These are phyloP conservation scores for Nasonovia ribisnigri DNA, from an alignment of 2,888 invertebrate species.

Conservation along the genomic window DNA sequence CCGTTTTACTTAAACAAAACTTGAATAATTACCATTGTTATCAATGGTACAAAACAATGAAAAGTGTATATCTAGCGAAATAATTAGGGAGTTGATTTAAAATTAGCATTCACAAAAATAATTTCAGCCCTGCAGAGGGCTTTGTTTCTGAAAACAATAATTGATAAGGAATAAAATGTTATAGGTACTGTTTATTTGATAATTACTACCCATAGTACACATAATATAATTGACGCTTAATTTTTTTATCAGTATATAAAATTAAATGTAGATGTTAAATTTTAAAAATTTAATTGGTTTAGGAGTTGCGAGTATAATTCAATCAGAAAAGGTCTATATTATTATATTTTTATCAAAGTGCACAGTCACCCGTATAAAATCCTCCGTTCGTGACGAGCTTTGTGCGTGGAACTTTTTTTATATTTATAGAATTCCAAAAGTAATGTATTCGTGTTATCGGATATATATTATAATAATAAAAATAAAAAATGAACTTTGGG, in stretches of 20 bases:
- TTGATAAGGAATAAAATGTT: background rate
- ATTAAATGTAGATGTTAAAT: background rate
- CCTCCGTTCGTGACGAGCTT: conserved; percentile 43
- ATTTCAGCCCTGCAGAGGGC: too few species aligned
- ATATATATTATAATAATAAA: conserved; percentile 16
- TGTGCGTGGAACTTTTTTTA: conserved; percentile 28
- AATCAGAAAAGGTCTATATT: conserved; percentile 9
- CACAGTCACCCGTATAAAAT: conserved; percentile 40
- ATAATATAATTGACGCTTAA: background rate
- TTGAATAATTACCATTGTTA: too few species aligned
- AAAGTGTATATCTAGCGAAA: too few species aligned
- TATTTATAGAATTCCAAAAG: conserved; percentile 19
- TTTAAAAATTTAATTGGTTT: conserved; percentile 15
- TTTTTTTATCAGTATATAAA: background rate
- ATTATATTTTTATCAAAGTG: conserved; percentile 43
- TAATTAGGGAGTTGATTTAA: too few species aligned
- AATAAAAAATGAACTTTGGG: conserved; percentile 36
- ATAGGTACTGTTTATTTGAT: background rate
- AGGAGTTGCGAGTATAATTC: background rate
- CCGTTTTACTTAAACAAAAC: too few species aligned
- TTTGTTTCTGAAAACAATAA: background rate
- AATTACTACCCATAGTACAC: background rate
- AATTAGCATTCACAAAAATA: too few species aligned
- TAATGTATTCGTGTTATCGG: conserved; percentile 35
- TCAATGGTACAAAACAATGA: too few species aligned